These are phyloP conservation scores for Electrophaes corylata DNA, from an alignment of 2,888 invertebrate species.

Conservation along the genomic window DNA sequence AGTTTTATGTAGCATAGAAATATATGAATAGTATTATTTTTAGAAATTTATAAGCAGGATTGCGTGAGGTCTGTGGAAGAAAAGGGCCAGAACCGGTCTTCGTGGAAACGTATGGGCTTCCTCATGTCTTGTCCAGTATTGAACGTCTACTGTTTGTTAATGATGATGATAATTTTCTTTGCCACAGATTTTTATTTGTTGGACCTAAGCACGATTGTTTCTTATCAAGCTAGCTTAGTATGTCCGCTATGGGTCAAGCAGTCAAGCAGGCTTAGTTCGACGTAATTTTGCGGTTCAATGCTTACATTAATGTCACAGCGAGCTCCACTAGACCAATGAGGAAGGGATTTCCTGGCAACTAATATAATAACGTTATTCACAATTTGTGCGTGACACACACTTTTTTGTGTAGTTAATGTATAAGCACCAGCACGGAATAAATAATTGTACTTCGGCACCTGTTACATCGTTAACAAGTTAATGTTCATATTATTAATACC, in stretches of 20 bases:
- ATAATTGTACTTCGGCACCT: too few relatives aligned
- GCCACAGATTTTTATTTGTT: neutral
- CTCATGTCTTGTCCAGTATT: too few relatives aligned
- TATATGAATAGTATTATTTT: too few relatives aligned
- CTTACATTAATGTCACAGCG: conserved; percentile 9
- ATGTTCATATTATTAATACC: too few relatives aligned
- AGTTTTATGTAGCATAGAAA: too few relatives aligned
- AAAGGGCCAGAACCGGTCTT: too few relatives aligned
- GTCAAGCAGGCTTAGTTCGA: conserved; percentile 14
- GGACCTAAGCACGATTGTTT: conserved; percentile 6
- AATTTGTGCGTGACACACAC: neutral
- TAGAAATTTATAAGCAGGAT: too few relatives aligned
- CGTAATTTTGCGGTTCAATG: conserved; percentile 37
- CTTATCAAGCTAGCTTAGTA: conserved; percentile 11
- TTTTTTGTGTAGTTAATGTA: neutral
- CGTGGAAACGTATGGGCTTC: too few relatives aligned
- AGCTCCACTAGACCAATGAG: neutral
- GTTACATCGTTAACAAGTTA: too few relatives aligned
- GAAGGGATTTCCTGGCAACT: conserved; percentile 1
- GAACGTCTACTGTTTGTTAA: too few relatives aligned
- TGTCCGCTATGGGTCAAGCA: conserved; percentile 6
- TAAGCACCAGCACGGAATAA: too few relatives aligned
- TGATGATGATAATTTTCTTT: neutral
- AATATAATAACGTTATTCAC: conserved; percentile 1
- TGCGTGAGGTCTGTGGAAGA: too few relatives aligned